Evolutionary conservation across 2,888 invertebrate species (phyloP), one percentile per base, ranked within the genome.

Genomic region (Drosophila macrospina): DNA sequence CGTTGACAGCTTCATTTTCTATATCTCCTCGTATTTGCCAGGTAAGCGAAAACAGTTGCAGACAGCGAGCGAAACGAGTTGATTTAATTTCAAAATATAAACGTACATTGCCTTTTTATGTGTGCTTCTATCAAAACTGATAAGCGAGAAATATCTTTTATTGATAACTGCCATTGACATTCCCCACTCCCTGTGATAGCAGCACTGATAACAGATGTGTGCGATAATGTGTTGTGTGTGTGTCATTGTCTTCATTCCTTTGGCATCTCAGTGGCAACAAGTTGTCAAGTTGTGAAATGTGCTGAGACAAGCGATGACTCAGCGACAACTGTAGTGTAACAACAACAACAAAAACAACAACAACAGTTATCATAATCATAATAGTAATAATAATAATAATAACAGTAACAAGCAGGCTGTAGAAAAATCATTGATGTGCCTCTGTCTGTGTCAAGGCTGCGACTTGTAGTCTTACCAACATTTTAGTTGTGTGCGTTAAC

Each of bases 91-190:
- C 13, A 41, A 69, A 45, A 63, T 60, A 51, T 50, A 41, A 16
- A 52, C 34, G 51, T 16, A 11, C 60, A 36, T 52, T 10, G 56
- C 61, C 61, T 69, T 78, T 51, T 70, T 77, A 77, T 77, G 37
- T 64, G 63, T 20, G 50, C 34, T 56, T 44, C 61, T 69, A 83
- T 79, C 83, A 63, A 45, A 45, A 20, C 39, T 57, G 44, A 37
- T 20, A 30, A 42, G 41, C 15, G 24, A 34, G 15, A 42, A 32
- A 55, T 74, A 60, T 64, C 44, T 41, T 24, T 15, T 36, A 26
- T 16, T 60, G 75, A 75, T 75, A 78, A 75, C 64, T 62, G 87
- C 48, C 68, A 62, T 66, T 82, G 79, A 78, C 87, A 83, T 75
- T 57, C 57, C 48, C 45, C 36, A n/a, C n/a, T n/a, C n/a, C n/a